These are phyloP conservation scores for Sinelater perroti DNA, from an alignment of 2,888 invertebrate genomes.

Conservation along the genomic window DNA sequence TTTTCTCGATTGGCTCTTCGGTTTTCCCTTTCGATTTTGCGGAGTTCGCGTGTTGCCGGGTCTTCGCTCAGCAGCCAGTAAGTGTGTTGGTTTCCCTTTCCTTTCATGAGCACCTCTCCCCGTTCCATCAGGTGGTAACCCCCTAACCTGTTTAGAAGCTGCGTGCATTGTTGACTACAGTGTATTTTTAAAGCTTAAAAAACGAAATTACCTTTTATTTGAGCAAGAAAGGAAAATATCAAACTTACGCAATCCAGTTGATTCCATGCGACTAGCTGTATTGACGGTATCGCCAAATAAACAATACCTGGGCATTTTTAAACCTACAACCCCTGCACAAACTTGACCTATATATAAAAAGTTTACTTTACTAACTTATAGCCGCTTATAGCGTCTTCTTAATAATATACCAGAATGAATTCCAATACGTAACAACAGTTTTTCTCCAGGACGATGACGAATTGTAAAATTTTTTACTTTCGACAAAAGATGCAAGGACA, in stretches of 20 bases:
- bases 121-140: slow-evolving; percentile 81
- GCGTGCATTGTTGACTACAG: slow-evolving; percentile 78
- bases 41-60: slow-evolving; percentile 65
- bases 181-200: slow-evolving; percentile 79
- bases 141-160: slow-evolving; percentile 73
- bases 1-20: slow-evolving; percentile 10
- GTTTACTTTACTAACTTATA: too few relatives aligned
- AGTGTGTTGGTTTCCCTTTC: slow-evolving; percentile 83
- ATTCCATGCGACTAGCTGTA: slow-evolving; percentile 88
- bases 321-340: slow-evolving; percentile 90
- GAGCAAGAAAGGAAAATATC: too few relatives aligned
- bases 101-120: slow-evolving; percentile 82
- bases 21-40: slow-evolving; percentile 64
- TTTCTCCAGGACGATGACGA: slow-evolving; percentile 84
- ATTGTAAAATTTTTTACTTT: slow-evolving; percentile 88
- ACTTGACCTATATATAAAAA: slow-evolving; percentile 84
- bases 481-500: slow-evolving; percentile 87
- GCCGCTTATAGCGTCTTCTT: too few relatives aligned
- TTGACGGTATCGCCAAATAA: slow-evolving; percentile 94
- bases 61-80: slow-evolving; percentile 87
- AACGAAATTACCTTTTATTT: not conserved
- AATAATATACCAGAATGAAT: slow-evolving; percentile 78
- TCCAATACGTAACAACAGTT: slow-evolving; percentile 86
- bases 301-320: slow-evolving; percentile 94
- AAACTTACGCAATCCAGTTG: slow-evolving; percentile 78